These are phyloP conservation scores for Tetrapedia diversipes DNA, from an alignment of 2,888 invertebrate species.

Conservation along the genomic window DNA sequence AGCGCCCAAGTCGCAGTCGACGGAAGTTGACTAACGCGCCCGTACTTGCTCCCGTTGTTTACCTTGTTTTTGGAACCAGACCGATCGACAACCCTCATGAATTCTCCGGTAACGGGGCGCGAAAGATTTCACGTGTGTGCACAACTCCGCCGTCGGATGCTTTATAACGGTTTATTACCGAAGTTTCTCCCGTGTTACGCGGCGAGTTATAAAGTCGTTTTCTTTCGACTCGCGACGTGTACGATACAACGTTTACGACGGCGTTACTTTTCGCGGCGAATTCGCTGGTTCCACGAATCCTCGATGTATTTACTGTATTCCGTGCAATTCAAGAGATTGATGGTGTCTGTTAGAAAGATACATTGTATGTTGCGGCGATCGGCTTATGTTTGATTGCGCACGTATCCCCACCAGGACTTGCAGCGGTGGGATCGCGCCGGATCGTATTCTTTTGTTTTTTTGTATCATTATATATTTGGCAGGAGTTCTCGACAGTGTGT, in stretches of 20 bases:
- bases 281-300: not conserved
- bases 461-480: too few species aligned
- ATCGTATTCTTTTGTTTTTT: too few species aligned
- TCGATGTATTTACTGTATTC: too few species aligned
- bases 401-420: too few species aligned
- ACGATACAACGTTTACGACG: not conserved
- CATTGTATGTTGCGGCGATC: too few species aligned
- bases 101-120: not conserved
- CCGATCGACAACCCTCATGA: not conserved
- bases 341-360: too few species aligned
- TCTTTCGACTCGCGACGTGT: not conserved
- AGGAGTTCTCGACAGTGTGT: too few species aligned
- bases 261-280: not conserved
- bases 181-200: slow-evolving; percentile 17
- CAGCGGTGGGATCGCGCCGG: too few species aligned
- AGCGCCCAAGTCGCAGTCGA: not conserved
- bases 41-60: not conserved
- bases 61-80: not conserved
- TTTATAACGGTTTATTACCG: slow-evolving; percentile 27
- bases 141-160: not conserved
- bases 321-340: too few species aligned
- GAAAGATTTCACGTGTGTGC: not conserved
- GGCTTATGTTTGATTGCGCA: too few species aligned
- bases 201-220: slow-evolving; percentile 25
- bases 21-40: not conserved